Evolutionary conservation across 2,888 invertebrate genomes (phyloP), one percentile per base, ranked within the genome.

Genomic region (Drosophila neoperkinsi): DNA sequence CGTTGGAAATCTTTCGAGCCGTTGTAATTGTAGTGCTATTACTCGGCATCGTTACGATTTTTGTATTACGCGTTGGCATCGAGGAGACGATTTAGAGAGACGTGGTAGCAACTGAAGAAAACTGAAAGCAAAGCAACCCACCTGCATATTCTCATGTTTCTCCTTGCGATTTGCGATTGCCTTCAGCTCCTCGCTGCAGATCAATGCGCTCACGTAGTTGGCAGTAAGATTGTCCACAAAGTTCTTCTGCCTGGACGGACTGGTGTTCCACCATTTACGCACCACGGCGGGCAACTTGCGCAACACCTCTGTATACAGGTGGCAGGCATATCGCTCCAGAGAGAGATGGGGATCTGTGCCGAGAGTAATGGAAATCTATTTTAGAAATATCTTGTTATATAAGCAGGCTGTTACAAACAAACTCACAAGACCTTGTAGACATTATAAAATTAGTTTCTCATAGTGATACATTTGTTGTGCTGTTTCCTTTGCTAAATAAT

Each of bases 231-330:
- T 95, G 81, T 97, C 96, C 1, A 97, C 95, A 58, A 95, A 94
- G 46, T 95, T 94, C 58, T 96, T 92, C 46, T 95, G 94, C 79
- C 95, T 94, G 43, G 96, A 94, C 59, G 96, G 96, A 18, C 95
- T 94, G 33, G 94, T 94, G 63, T 95, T 95, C 96, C 96, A 97
- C 97, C 96, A 98, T 92, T 95, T 95, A 60, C 97, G 94, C 33
- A 96, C 96, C 59, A 96, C 94, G 38, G 96, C 96, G 58, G 96
- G 97, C 76, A 97, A 94, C 89, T 95, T 95, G 65, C 95, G 94
- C 65, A 96, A 91, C 61, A 95, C 94, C 75, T 94, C 94, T 36
- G 94, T 94, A 90, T 96, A 97, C 81, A 96, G 94, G 94, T 95
- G 95, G 91, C 96, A 96, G 21, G 94, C 95, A 80, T 92, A 93